These are phyloP conservation scores for Mantis religiosa DNA, from an alignment of 2,888 invertebrate genomes.

Conservation along the genomic window DNA sequence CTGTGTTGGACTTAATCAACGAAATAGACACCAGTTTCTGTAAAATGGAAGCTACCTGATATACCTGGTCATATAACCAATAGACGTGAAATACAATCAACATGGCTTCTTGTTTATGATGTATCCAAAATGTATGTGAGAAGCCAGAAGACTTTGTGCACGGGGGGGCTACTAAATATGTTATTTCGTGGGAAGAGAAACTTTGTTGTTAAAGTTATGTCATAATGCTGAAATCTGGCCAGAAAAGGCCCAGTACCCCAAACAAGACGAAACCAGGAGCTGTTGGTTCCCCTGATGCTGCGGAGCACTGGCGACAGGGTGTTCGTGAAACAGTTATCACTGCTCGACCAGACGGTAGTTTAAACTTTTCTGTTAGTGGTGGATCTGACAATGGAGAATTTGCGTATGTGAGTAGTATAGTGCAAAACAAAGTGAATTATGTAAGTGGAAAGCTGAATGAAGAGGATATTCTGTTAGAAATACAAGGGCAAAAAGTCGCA, in stretches of 20 bases:
- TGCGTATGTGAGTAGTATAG: constrained; percentile 39
- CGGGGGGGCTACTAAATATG: constrained; percentile 15
- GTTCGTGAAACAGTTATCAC: constrained; percentile 46
- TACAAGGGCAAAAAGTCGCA: constrained; percentile 53
- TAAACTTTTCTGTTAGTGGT: constrained; percentile 45
- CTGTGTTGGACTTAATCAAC: background rate
- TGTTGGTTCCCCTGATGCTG: constrained; percentile 29
- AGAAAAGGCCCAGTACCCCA: constrained; percentile 39
- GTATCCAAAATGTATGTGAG: constrained; percentile 20
- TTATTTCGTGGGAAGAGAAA: constrained; percentile 30
- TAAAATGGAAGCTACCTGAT: constrained; percentile 32
- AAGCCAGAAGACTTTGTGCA: constrained; percentile 16
- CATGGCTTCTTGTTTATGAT: constrained; percentile 31
- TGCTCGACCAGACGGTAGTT: constrained; percentile 42
- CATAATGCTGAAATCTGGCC: constrained; percentile 41
- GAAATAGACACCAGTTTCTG: constrained; percentile 6
- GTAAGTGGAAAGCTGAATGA: constrained; percentile 35
- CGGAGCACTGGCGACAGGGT: constrained; percentile 44
- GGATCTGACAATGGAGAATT: constrained; percentile 50
- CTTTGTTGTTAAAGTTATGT: constrained; percentile 35
- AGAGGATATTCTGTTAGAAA: constrained; percentile 48
- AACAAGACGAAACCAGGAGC: constrained; percentile 32
- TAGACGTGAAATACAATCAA: constrained; percentile 31
- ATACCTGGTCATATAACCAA: constrained; percentile 28
- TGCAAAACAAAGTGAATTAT: constrained; percentile 35